Conservation (phyloP, 2,113 vertebrate species). For the Mesitornis unicolor region DNA sequence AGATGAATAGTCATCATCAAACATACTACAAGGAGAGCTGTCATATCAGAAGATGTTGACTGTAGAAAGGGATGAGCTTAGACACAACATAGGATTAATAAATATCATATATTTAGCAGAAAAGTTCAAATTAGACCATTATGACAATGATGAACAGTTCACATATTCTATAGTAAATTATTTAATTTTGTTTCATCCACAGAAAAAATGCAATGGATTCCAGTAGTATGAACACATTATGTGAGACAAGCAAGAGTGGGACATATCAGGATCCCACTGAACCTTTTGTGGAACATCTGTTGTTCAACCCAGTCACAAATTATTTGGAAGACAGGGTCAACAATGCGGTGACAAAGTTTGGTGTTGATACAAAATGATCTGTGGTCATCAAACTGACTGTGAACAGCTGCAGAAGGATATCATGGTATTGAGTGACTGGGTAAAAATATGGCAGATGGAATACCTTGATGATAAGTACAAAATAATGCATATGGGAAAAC, state of each 20-base stretch:
- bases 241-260: neutral
- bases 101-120: neutral
- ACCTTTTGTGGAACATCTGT: neutral
- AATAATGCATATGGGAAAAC: slow-evolving; percentile 16
- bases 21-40: neutral
- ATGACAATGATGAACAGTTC: neutral
- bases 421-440: neutral
- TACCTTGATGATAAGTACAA: neutral
- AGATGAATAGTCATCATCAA: neutral
- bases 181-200: neutral
- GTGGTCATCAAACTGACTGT: slow-evolving; percentile 35
- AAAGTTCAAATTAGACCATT: neutral
- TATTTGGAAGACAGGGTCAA: neutral
- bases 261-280: neutral
- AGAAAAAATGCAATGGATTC: neutral
- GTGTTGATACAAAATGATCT: slow-evolving; percentile 23
- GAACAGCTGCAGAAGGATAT: slow-evolving; percentile 27
- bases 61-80: neutral
- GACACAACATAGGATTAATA: neutral
- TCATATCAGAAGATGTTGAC: neutral
- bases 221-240: neutral
- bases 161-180: neutral
- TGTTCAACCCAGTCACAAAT: neutral
- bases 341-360: neutral
- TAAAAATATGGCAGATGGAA: slow-evolving; percentile 35